A percentile compares a stretch with the other conserved stretches of the same genome.
Conservation (phyloP, 2,113 vertebrate species). For the Ardeotis arabs region DNA sequence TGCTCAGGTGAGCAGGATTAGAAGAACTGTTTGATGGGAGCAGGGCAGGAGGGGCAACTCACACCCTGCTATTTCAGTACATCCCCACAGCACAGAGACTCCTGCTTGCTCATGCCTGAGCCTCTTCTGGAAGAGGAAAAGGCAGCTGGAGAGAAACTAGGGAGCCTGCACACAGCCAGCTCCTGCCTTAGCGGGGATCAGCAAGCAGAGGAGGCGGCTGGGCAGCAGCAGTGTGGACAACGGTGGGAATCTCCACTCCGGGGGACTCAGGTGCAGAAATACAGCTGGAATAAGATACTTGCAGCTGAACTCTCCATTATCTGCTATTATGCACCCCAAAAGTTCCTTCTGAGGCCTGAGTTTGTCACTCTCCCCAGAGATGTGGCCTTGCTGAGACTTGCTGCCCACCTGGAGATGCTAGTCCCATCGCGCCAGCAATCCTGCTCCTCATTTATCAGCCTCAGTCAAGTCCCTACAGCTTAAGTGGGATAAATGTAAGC, state of each 20-base stretch:
- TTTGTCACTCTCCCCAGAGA: not conserved
- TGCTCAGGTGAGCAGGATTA: not conserved
- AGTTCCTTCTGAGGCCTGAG: not conserved
- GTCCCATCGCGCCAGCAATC: not conserved
- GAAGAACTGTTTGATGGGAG: not conserved
- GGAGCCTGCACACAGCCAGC: not conserved
- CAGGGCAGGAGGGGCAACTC: not conserved
- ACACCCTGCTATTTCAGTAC: not conserved
- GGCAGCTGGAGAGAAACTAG: not conserved
- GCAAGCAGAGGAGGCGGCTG: not conserved
- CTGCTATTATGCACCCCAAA: not conserved
- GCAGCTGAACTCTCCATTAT: not conserved
- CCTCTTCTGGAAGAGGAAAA: not conserved
- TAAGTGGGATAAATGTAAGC: not conserved
- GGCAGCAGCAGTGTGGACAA: not conserved
- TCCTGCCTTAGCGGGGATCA: not conserved
- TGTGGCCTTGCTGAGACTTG: not conserved
- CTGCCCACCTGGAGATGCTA: not conserved
- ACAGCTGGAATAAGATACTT: not conserved
- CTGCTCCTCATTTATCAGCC: not conserved
- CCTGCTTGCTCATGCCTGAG: not conserved
- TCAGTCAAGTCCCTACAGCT: not conserved
- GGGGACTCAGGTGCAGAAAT: not conserved
- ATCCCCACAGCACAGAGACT: not conserved
- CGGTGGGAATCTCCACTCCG: rapidly evolving